Evolutionary conservation across 2,888 invertebrate species (phyloP), one percentile per base, ranked within the genome.

Genomic region (Brachylomia viminalis): DNA sequence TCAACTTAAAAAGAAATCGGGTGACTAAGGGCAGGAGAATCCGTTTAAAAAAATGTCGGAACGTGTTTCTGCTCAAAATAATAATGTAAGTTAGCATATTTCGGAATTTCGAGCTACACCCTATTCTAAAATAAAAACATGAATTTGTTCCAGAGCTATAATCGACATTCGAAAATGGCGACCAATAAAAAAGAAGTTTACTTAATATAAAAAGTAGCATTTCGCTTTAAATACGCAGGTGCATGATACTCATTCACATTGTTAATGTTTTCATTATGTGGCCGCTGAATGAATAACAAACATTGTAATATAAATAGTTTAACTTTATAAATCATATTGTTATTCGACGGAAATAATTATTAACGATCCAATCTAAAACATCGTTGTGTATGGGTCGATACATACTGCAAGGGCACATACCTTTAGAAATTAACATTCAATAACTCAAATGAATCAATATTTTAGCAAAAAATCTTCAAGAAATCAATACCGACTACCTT

Each of bases 1-100:
- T 83, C 87, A 87, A 81, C 77, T 52, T 73, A 70, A 85, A 87
- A 88, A 88, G 88, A 86, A 87, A 87, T 87, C 87, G 79, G 74
- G 85, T 87, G 87, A 87, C 87, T 88, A 88, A 88, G 87, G 87
- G 88, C 85, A 66, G 45, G 56, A 81, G 79, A 86, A 80, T 86
- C 75, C 77, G 20, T 69, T 81, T 78, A 78, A 56, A 78, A 73
- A 82, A 79, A 79, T 74, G 80, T 70, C 38, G 69, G 45, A 86
- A 86, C 86, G 71, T 74, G 87, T 87, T 88, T 82, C 49, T 61
- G 64, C 23, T 68, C 30, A 65, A 78, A 72, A 81, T 75, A 78
- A 68, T 77, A 64, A 64, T 72, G 56, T 64, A 59, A 47, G 54
- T 78, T 83, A 75, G 72, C 52, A 62, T 80, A 80, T 49, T 72